Conservation (phyloP, 2,113 vertebrate genomes). For the Panthera leo region DNA sequence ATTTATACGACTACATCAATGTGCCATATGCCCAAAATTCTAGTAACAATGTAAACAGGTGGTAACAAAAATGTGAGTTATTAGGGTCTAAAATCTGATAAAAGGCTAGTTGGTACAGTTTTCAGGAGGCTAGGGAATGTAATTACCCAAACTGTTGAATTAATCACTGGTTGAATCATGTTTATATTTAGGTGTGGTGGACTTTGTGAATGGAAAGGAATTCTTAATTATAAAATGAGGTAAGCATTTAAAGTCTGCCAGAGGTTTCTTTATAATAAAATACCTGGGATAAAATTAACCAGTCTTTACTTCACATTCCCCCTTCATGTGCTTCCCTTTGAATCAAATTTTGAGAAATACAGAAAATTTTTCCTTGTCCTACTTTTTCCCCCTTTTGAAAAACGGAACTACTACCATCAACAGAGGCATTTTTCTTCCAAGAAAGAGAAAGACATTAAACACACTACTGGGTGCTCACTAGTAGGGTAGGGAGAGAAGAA, state of each 20-base stretch:
- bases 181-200: not conserved
- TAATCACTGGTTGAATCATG: not conserved
- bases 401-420: not conserved
- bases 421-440: not conserved
- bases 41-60: slow-evolving; percentile 63
- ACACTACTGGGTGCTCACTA: not conserved
- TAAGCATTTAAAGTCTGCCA: not conserved
- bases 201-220: slow-evolving; percentile 30
- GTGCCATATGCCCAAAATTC: slow-evolving; percentile 26
- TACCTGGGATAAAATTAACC: not conserved
- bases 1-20: slow-evolving; percentile 36
- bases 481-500: not conserved
- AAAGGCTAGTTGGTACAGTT: slow-evolving; percentile 33
- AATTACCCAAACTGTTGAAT: slow-evolving; percentile 37
- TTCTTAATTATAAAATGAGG: slow-evolving; percentile 40
- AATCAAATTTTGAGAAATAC: not conserved
- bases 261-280: slow-evolving; percentile 1
- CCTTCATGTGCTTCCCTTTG: not conserved
- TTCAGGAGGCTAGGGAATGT: not conserved
- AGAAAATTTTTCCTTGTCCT: not conserved
- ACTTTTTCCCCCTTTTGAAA: not conserved
- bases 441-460: not conserved
- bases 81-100: slow-evolving; percentile 39
- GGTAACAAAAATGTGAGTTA: slow-evolving; percentile 45
- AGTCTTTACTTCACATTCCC: not conserved